A percentile compares a stretch with the other conserved stretches of the same genome.
These are phyloP conservation scores for Amblyornis subalaris DNA, from an alignment of 2,113 vertebrate species.

Conservation along the genomic window DNA sequence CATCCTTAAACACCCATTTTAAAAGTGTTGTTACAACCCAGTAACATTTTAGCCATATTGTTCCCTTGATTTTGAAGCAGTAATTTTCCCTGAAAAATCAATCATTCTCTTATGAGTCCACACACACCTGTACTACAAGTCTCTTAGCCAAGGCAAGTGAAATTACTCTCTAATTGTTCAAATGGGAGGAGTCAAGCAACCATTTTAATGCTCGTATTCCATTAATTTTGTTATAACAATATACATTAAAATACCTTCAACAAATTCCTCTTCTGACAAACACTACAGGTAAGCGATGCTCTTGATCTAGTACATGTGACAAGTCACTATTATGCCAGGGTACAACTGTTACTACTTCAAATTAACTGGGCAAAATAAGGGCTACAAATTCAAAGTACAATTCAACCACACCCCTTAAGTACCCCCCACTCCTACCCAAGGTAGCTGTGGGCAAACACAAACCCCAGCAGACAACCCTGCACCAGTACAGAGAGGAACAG, in stretches of 20 bases:
- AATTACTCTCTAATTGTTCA: not conserved
- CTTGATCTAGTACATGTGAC: not conserved
- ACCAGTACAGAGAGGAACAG: not conserved
- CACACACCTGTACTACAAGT: not conserved
- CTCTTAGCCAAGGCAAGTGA: not conserved
- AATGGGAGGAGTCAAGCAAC: not conserved
- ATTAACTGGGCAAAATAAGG: conserved; percentile 47
- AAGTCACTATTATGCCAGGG: not conserved
- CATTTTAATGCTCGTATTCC: not conserved
- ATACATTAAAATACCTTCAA: not conserved
- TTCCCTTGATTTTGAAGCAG: not conserved
- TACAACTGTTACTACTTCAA: not conserved
- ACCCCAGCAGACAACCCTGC: not conserved
- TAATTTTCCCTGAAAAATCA: not conserved
- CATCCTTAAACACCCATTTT: not conserved
- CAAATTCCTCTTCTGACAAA: not conserved
- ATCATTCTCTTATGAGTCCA: not conserved
- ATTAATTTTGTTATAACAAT: not conserved
- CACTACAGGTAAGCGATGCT: not conserved
- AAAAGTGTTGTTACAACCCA: not conserved
- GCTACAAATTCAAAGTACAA: conserved; percentile 43
- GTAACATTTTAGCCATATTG: not conserved
- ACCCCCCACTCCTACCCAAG: not conserved
- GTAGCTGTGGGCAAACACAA: not conserved
- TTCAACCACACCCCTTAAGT: not conserved